Evolutionary conservation across 2,113 vertebrate species (phyloP).

Genomic region (Crypturellus undulatus): DNA sequence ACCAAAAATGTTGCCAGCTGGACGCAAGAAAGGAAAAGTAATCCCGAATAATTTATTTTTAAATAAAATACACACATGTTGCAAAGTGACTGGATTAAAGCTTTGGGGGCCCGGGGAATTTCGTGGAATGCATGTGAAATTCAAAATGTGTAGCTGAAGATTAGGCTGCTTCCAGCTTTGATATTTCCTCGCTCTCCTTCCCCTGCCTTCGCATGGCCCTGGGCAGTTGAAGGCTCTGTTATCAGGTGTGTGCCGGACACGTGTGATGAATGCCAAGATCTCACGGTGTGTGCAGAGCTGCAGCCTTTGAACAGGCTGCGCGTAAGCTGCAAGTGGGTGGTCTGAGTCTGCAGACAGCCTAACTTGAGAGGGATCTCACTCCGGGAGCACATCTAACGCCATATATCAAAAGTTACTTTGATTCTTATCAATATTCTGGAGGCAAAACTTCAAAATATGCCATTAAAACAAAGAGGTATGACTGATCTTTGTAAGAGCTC

Average conservation of each 20-base stretch:
- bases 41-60: slow-evolving; percentile 66
- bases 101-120: slow-evolving; percentile 53
- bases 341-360: slow-evolving; percentile 67
- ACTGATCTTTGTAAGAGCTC: slow-evolving; percentile 47
- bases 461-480: slow-evolving; percentile 60
- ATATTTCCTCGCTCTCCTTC: slow-evolving; percentile 45
- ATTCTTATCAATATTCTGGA: slow-evolving; percentile 69
- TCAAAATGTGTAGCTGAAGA: slow-evolving; percentile 48
- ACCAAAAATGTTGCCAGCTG: slow-evolving; percentile 50
- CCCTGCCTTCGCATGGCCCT: slow-evolving; percentile 59
- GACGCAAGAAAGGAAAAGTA: slow-evolving; percentile 57
- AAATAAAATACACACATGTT: slow-evolving; percentile 56
- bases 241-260: slow-evolving; percentile 40
- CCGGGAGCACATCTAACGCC: slow-evolving; percentile 55
- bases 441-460: slow-evolving; percentile 62
- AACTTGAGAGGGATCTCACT: slow-evolving; percentile 65
- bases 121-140: slow-evolving; percentile 67
- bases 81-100: slow-evolving; percentile 66
- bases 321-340: slow-evolving; percentile 67
- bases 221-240: slow-evolving; percentile 37
- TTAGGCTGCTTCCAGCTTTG: slow-evolving; percentile 49
- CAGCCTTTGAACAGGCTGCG: slow-evolving; percentile 59
- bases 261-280: slow-evolving; percentile 55
- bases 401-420: slow-evolving; percentile 74
- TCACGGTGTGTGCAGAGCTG: slow-evolving; percentile 32